Evolutionary conservation across 2,113 vertebrate species (phyloP).

Genomic region (Blennius ocellaris): DNA sequence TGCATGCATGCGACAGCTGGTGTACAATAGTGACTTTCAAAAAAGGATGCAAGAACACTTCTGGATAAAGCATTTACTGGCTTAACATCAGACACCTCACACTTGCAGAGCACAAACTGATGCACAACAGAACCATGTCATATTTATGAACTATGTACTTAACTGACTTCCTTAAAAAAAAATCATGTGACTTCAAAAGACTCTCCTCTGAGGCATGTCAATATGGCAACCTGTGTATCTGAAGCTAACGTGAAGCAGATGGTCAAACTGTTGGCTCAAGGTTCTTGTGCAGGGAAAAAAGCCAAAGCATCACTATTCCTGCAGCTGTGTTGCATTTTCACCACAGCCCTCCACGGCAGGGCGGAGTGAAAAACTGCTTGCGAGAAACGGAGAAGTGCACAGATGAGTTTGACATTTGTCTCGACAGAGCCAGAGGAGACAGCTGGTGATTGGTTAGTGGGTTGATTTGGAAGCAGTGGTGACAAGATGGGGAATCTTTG

Average conservation of each 20-base stretch:
- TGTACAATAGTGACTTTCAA: not conserved
- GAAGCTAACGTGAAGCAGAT: slow-evolving; percentile 46
- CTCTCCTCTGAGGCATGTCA: not conserved
- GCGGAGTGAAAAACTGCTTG: not conserved
- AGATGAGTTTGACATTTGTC: not conserved
- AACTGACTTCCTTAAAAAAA: not conserved
- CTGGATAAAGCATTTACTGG: not conserved
- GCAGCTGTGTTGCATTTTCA: slow-evolving; percentile 62
- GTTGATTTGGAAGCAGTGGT: slow-evolving; percentile 17
- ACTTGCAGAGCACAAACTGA: not conserved
- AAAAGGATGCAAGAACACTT: not conserved
- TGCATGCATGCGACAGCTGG: not conserved
- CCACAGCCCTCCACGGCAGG: not conserved
- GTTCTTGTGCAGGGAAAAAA: slow-evolving; percentile 11
- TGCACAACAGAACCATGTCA: not conserved
- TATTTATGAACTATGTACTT: slow-evolving; percentile 3
- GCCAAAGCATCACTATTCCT: slow-evolving; percentile 43
- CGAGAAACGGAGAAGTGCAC: not conserved
- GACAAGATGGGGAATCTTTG: slow-evolving; percentile 8
- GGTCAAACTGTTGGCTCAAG: slow-evolving; percentile 22
- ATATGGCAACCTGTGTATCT: slow-evolving; percentile 34
- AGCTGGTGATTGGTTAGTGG: not conserved
- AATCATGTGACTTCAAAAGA: slow-evolving; percentile 48
- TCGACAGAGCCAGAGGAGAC: not conserved
- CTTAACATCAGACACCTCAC: slow-evolving; percentile 4